These are phyloP conservation scores for Turnix velox DNA, from an alignment of 2,113 vertebrate species.

Conservation along the genomic window DNA sequence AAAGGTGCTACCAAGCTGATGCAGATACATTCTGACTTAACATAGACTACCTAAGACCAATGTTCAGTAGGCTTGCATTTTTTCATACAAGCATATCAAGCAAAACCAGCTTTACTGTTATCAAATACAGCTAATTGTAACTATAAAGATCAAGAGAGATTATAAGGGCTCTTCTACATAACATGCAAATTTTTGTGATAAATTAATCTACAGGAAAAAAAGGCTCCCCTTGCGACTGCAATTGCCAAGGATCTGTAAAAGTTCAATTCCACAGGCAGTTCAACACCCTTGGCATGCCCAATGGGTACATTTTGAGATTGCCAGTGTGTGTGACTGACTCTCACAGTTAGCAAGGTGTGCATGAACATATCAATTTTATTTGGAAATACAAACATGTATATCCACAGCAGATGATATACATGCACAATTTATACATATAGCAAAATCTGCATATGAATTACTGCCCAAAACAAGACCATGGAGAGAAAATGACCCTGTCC, in stretches of 20 bases:
- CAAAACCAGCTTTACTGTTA: neutral
- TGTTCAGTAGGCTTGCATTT: neutral
- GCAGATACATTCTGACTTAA: neutral
- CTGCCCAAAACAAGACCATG: rapidly evolving
- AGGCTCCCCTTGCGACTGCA: neutral
- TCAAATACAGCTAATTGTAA: neutral
- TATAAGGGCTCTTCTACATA: neutral
- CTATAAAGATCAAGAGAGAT: neutral
- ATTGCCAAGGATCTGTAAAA: neutral
- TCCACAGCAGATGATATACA: rapidly evolving
- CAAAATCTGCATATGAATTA: rapidly evolving
- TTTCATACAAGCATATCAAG: neutral
- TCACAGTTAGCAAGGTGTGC: neutral
- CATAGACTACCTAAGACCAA: neutral
- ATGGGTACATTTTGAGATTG: rapidly evolving
- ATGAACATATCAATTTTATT: rapidly evolving
- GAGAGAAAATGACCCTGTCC: neutral
- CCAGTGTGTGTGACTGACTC: neutral
- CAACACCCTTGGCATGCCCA: neutral
- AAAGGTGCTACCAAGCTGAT: neutral
- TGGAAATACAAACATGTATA: rapidly evolving
- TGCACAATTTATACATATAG: neutral
- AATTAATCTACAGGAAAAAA: neutral
- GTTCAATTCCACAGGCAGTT: neutral
- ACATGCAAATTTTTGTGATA: neutral